Evolutionary conservation across 2,113 vertebrate species (phyloP).

Genomic region (Cairina moschata): DNA sequence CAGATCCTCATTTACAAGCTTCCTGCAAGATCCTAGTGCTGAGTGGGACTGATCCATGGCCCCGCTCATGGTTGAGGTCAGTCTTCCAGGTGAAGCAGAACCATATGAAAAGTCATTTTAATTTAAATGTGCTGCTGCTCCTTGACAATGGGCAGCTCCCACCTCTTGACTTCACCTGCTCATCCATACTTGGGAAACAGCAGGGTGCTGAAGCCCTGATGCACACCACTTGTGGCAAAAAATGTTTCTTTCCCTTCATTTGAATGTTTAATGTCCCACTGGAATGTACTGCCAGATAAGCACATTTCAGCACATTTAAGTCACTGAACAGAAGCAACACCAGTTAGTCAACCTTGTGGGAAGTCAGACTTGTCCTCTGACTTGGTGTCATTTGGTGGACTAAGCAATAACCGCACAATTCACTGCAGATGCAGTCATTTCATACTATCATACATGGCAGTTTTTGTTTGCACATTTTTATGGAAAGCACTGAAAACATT

Average conservation of each 20-base stretch:
- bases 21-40: background rate
- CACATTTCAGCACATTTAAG: background rate
- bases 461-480: background rate
- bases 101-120: background rate
- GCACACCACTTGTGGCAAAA: background rate
- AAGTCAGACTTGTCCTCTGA: background rate
- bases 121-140: background rate
- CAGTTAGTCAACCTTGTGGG: background rate
- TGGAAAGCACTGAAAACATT: background rate
- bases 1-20: background rate
- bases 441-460: background rate
- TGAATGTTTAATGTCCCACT: background rate
- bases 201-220: background rate
- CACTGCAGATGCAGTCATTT: background rate
- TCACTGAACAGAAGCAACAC: background rate
- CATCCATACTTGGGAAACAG: background rate
- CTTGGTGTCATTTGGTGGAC: background rate
- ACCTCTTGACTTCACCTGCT: background rate
- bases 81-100: background rate
- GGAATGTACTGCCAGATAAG: background rate
- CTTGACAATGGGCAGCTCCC: background rate
- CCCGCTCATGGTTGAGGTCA: background rate
- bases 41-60: background rate
- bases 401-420: background rate
- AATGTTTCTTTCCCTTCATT: fast-evolving